Evolutionary conservation across 2,888 invertebrate genomes (phyloP), one percentile per base, ranked within the genome.

Genomic region (Himalopsyche kuldschensis): DNA sequence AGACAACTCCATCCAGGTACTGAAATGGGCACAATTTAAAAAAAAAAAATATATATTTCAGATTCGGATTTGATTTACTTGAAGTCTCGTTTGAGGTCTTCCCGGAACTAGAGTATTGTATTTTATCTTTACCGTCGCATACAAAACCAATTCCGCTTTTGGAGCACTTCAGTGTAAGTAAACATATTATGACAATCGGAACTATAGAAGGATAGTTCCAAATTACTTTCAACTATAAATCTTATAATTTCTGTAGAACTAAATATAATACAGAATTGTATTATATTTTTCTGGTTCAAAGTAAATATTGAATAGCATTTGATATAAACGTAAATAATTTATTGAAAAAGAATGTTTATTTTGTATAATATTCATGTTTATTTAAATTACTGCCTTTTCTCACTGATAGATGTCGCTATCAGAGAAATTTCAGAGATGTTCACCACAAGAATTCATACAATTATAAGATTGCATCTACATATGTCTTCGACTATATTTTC

Each of bases 51-150:
- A 15, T 41, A 15, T 15, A 41, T 87, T 79, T 48, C 84, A 90
- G 92, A 83, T 90, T 90, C 82, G 91, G 91, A 0, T 90, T 90
- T 81, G 92, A 93, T 86, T 91, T 95, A 87, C 89, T 95, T 31
- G 91, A 93, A 87, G 93, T 92, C 0, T 92, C 94, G 0, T 95
- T 92, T 87, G 93, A 94, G 86, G 89, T 93, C 85, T 94, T 93
- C 86, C 94, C 94, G 0, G 91, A 92, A 31, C 89, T 92, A 81
- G 94, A 95, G 82, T 95, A 94, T 87, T 93, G 94, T 87, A 88
- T 94, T 17, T 88, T 94, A 83, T 91, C 93, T 8, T 87, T 94
- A 8, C 94, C 94, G 0, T 91, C 92, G 0, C 89, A 90, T 4
- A 89, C 90, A 76, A 88, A 90, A 0, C 89, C 90, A n/a, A 92